A percentile compares a stretch with the other conserved stretches of the same genome.
phyloP scores from a whole-genome alignment of 2,113 vertebrate species.

The Anoura caudifer region DNA sequence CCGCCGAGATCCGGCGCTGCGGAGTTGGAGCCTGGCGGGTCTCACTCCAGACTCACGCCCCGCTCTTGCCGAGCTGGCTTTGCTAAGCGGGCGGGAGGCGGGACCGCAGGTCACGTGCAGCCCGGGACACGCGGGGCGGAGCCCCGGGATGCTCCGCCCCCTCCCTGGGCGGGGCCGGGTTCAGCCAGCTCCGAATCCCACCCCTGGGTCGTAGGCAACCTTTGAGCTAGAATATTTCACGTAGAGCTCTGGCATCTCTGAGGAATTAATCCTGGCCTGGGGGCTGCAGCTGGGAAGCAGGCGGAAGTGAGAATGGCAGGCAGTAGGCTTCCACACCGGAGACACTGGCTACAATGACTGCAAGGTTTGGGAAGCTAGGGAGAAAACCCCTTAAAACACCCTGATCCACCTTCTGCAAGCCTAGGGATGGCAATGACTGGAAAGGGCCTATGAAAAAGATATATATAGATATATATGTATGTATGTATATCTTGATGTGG shows the following conservation, averaged over 20 bases:
- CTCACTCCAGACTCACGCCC: slow-evolving; percentile 56
- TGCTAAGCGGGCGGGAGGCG: slow-evolving; percentile 35
- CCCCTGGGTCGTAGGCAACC: fast-evolving
- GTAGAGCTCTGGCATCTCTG: fast-evolving
- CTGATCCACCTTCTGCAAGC: not conserved
- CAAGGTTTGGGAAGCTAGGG: not conserved
- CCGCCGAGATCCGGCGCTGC: not conserved
- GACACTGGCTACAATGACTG: not conserved
- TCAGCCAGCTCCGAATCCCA: not conserved
- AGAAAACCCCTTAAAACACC: not conserved
- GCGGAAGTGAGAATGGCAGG: not conserved
- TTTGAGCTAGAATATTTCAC: not conserved
- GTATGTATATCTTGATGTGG: not conserved
- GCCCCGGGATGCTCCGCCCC: not conserved
- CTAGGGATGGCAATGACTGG: not conserved
- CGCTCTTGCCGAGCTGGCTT: slow-evolving; percentile 58
- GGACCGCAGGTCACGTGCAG: slow-evolving; percentile 40
- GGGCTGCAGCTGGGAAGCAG: not conserved
- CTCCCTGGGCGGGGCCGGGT: not conserved
- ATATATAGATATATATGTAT: no score
- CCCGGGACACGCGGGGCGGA: not conserved
- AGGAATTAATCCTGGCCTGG: no score
- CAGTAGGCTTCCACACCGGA: not conserved
- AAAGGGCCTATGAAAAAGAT: not conserved
- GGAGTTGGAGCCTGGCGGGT: not conserved